phyloP scores from a whole-genome alignment of 1,140 invertebrate species.

The Cherax quadricarinatus region DNA sequence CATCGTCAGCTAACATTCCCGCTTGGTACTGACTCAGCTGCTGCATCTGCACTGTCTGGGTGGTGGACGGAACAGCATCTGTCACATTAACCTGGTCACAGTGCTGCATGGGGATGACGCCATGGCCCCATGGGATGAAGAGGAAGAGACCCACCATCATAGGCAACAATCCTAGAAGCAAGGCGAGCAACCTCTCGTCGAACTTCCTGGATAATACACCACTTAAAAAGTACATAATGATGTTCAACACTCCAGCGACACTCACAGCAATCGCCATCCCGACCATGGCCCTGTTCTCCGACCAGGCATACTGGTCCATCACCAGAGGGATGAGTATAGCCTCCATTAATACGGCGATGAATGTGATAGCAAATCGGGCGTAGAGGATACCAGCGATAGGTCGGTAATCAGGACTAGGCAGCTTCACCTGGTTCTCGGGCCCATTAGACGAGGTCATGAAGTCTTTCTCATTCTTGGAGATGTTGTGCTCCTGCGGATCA shows the following conservation, averaged over 20 bases:
- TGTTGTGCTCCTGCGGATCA: slow-evolving; percentile 59
- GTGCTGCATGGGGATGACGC: slow-evolving; percentile 34
- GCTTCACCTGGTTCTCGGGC: not conserved
- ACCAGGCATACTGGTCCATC: slow-evolving; percentile 70
- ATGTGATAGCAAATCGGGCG: slow-evolving; percentile 90
- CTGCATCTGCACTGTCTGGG: too few species aligned
- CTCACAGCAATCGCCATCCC: slow-evolving; percentile 59
- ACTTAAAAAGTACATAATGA: slow-evolving; percentile 46
- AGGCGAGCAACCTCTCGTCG: slow-evolving; percentile 62
- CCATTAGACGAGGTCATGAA: not conserved
- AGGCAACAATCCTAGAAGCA: slow-evolving; percentile 54
- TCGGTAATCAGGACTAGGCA: slow-evolving; percentile 84
- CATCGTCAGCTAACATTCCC: not conserved
- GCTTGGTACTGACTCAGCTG: too few species aligned
- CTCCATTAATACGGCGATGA: slow-evolving; percentile 93
- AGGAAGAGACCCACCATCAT: slow-evolving; percentile 46
- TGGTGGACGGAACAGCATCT: not conserved
- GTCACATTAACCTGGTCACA: not conserved
- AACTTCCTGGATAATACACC: slow-evolving; percentile 31
- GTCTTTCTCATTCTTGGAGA: slow-evolving; percentile 54
- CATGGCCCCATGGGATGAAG: slow-evolving; percentile 49
- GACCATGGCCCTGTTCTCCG: slow-evolving; percentile 52
- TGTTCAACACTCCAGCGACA: slow-evolving; percentile 36
- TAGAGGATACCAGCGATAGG: slow-evolving; percentile 86
- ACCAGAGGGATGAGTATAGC: slow-evolving; percentile 79